Base-by-base conservation (phyloP, 2,113 vertebrate species). In the Heterochromis multidens region DNA sequence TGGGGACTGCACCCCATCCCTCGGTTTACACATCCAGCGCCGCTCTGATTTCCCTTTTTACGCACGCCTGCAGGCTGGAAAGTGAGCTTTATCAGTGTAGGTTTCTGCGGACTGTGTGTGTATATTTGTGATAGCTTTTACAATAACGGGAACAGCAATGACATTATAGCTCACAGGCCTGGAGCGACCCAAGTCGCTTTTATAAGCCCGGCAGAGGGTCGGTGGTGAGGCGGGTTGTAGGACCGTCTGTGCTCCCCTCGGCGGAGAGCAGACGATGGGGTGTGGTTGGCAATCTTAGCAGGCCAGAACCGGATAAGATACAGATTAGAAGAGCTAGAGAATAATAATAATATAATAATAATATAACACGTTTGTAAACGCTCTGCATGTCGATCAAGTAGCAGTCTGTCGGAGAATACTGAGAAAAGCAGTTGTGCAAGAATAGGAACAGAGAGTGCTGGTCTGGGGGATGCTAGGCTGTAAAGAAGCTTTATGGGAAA, bases 221-320 rank as follows among this genome's bases (percentile, higher is more conserved):
- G 56, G 21, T 43, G 59, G 83, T 35, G 80, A 80, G 74, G 79
- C 88, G 56, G 60, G 27, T 59, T 67, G 82, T 37, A 11, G 37
- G 46, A 25, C 29, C 57, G 31, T 82, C 37, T 58, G 59, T 49
- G 81, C 82, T 67, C 54, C 80, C 85, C 78, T 81, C 79, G 49
- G 70, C 63, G 33, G 58, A 63, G 72, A 65, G 76, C 49, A 76
- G 80, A 58, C 40, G 85, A 87, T 91, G 92, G 95, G 95, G 95
- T 94, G 95, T 95, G 95, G 95, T 94, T 95, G 89, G 83, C 57
- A 88, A 79, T 91, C 81, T 88, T 80, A 89, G 84, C 87, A 92
- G 92, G 89, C 93, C 91, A 43, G 17, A 65, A 60, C 49, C 60
- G 67, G 84, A 83, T 82, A 57, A 35, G 27, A n/a, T 52, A 56